Evolutionary conservation across 2,113 vertebrate genomes (phyloP), one percentile per base, ranked within the genome.

Genomic region (Ammodytes dubius): DNA sequence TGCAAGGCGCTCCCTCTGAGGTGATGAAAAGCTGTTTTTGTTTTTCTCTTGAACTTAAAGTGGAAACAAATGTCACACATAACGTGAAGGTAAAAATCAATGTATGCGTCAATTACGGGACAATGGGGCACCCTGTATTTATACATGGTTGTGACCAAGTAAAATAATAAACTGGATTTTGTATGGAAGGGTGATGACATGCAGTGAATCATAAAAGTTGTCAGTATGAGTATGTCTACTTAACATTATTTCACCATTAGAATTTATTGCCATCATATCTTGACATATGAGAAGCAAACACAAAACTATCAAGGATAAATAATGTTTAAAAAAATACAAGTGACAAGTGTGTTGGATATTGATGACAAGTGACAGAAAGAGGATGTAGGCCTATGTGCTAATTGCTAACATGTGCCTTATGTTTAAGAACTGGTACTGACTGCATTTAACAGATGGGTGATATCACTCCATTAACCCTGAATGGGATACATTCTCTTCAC

Each of bases 401-500:
- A 74, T 11, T 50, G 13, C 11, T 50, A 39, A 37, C 45, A 0
- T 53, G 52, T 53, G 45, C 49, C 47, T 49, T 58, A 73, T 50
- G 45, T 9, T 13, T 17, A 39, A 17, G 66, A 56, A 60, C 67
- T 66, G 49, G 56, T 5, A 47, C 17, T 43, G 11, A 15, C 15
- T 40, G 52, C 37, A 14, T 60, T 57, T 47, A 35, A 19, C 27
- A 67, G 46, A 57, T 27, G 5, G 14, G 17, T n/a, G 37, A 50
- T 61, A 71, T 75, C 11, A n/a, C 60, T 66, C 40, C 68, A 9
- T 64, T 77, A 56, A 45, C 45, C 27, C 37, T 39, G 43, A 68
- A 47, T 69, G 66, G 53, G 35, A 46, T 68, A 27, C 69, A 58
- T 17, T 27, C 60, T 74, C 50, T 81, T 50, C 42, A 82, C 64